A percentile compares a stretch with the other conserved stretches of the same genome.
phyloP scores from a whole-genome alignment of 2,888 invertebrate species.

The Drosophila fungiperda region DNA sequence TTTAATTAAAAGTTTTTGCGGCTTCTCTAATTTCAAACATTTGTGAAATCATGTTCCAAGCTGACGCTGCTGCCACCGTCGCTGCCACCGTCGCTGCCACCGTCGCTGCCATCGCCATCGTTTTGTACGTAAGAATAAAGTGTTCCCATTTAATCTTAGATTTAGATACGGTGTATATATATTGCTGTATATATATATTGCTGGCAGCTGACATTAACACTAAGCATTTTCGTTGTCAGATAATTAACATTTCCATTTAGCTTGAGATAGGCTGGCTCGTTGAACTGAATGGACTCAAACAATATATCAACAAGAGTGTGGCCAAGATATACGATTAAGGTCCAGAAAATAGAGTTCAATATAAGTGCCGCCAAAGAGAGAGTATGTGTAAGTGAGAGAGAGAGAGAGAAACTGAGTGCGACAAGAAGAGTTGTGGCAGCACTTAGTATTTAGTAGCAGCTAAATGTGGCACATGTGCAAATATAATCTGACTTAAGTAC shows the following conservation, averaged over 20 bases:
- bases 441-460: slow-evolving; percentile 13
- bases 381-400: too few relatives aligned
- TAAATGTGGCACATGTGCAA: background rate
- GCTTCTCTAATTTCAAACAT: slow-evolving; percentile 69
- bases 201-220: slow-evolving; percentile 43
- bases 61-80: slow-evolving; percentile 27
- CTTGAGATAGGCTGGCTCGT: slow-evolving; percentile 9
- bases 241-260: slow-evolving; percentile 77
- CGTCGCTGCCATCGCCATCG: background rate
- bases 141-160: slow-evolving; percentile 36
- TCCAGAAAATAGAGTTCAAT: background rate
- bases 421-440: slow-evolving; percentile 45
- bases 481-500: background rate
- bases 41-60: slow-evolving; percentile 69
- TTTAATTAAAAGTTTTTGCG: slow-evolving; percentile 75
- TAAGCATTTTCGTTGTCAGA: slow-evolving; percentile 71
- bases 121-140: background rate
- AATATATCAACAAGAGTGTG: slow-evolving; percentile 48
- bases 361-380: background rate
- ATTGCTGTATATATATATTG: background rate
- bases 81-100: background rate
- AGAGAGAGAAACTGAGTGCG: slow-evolving; percentile 29
- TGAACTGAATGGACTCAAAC: slow-evolving; percentile 14
- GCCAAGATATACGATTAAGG: slow-evolving; percentile 29
- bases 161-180: slow-evolving; percentile 15